A percentile compares a stretch with the other conserved stretches of the same genome.
Evolutionary conservation across 2,888 invertebrate species (phyloP).

Genomic region (Andrena minutula): DNA sequence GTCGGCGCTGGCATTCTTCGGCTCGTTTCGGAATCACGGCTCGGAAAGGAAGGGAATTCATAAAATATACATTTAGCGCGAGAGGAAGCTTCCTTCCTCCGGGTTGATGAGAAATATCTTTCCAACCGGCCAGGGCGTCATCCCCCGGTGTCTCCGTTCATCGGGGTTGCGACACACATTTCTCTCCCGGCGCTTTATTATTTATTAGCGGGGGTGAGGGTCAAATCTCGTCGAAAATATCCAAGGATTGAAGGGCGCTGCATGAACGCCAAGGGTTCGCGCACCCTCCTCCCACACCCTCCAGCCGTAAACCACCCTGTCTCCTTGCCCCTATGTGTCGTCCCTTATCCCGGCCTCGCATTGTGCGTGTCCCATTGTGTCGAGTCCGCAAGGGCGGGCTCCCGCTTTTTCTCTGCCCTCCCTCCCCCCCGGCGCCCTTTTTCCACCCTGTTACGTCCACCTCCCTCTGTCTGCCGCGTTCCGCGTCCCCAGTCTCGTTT

Average conservation of each 20-base stretch:
- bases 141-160: neutral
- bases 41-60: too few relatives aligned
- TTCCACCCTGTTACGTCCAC: constrained; percentile 6
- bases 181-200: constrained; percentile 58
- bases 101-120: too few relatives aligned
- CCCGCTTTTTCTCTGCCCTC: constrained; percentile 21
- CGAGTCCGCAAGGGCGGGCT: constrained; percentile 60
- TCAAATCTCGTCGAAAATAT: constrained; percentile 71
- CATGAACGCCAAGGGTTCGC: constrained; percentile 57
- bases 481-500: neutral
- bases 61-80: too few relatives aligned
- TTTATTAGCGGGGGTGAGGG: constrained; percentile 66
- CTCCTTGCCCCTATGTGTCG: constrained; percentile 26
- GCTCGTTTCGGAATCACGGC: too few relatives aligned
- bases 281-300: constrained; percentile 30
- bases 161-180: constrained; percentile 53
- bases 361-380: constrained; percentile 72
- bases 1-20: too few relatives aligned
- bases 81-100: too few relatives aligned
- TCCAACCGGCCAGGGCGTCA: neutral
- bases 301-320: constrained; percentile 26
- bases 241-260: constrained; percentile 65
- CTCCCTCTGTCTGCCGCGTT: neutral
- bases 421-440: constrained; percentile 8
- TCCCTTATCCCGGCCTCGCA: constrained; percentile 59